Evolutionary conservation across 1,140 invertebrate species (phyloP).

Genomic region (Drosophila ironensis): DNA sequence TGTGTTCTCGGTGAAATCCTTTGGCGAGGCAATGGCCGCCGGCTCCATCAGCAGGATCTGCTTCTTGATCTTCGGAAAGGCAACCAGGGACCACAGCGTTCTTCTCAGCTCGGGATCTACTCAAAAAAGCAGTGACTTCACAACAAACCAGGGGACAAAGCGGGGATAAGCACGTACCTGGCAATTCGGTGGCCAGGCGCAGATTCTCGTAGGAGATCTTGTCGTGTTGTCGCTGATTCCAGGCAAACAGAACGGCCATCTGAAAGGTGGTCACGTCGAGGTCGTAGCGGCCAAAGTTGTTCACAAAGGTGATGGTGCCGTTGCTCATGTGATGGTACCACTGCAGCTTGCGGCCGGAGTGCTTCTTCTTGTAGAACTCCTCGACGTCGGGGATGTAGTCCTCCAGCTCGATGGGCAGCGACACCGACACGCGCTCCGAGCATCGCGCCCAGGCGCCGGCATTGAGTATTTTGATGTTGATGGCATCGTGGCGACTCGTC

Average conservation of each 20-base stretch:
- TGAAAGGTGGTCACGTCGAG: slow-evolving; percentile 99
- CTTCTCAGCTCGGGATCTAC: slow-evolving; percentile 95
- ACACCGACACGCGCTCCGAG: slow-evolving; percentile 96
- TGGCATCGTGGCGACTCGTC: slow-evolving; percentile 87
- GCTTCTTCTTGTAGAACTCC: slow-evolving; percentile 97
- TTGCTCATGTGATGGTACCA: slow-evolving; percentile 99
- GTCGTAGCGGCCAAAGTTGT: slow-evolving; percentile 96
- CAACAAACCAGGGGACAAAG: background rate
- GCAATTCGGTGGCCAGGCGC: slow-evolving; percentile 96
- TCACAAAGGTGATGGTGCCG: slow-evolving; percentile 97
- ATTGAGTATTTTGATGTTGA: slow-evolving; percentile 97
- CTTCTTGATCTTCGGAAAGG: slow-evolving; percentile 98
- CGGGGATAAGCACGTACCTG: slow-evolving; percentile 77
- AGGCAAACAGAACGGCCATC: slow-evolving; percentile 99
- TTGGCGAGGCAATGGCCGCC: slow-evolving; percentile 88
- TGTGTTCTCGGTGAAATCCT: slow-evolving; percentile 97
- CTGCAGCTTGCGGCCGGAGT: slow-evolving; percentile 98
- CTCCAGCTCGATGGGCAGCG: slow-evolving; percentile 97
- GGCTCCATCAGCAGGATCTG: slow-evolving; percentile 94
- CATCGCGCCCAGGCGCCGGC: slow-evolving; percentile 98
- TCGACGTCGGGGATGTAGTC: slow-evolving; percentile 99
- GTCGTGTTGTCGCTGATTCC: slow-evolving; percentile 97
- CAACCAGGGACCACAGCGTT: slow-evolving; percentile 98
- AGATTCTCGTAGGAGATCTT: slow-evolving; percentile 97
- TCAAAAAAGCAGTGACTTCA: no score